phyloP scores from a whole-genome alignment of 2,113 vertebrate species.

The Macroglossus sobrinus region DNA sequence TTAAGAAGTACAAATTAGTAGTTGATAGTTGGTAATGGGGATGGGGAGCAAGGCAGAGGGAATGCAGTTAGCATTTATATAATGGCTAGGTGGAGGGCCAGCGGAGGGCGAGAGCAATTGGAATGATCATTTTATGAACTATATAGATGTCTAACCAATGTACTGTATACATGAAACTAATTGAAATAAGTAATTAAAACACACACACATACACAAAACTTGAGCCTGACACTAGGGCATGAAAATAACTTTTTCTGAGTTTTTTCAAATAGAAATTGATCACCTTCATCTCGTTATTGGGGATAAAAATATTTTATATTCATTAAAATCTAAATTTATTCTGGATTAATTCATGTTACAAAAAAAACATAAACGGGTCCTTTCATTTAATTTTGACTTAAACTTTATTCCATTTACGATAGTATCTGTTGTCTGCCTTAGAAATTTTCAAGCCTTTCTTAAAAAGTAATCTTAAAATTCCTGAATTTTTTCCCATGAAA shows the following conservation, averaged over 20 bases:
- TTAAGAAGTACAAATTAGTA: too few relatives aligned
- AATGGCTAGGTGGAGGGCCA: too few relatives aligned
- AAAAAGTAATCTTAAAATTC: background rate
- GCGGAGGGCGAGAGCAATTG: too few relatives aligned
- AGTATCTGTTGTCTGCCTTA: background rate
- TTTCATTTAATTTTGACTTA: background rate
- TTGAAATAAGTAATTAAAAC: too few relatives aligned
- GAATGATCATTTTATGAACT: too few relatives aligned
- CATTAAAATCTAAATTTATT: background rate
- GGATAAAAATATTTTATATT: background rate
- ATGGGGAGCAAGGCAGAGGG: too few relatives aligned
- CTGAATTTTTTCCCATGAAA: background rate
- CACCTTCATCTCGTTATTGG: background rate
- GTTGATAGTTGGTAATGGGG: too few relatives aligned
- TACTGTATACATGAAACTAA: too few relatives aligned
- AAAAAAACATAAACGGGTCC: background rate
- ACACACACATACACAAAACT: too few relatives aligned
- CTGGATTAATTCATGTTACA: background rate
- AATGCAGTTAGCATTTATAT: too few relatives aligned
- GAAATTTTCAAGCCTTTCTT: background rate
- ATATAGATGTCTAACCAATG: too few relatives aligned
- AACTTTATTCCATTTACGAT: background rate
- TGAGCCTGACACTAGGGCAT: too few relatives aligned
- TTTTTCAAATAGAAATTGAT: background rate
- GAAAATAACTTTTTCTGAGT: background rate